phyloP scores from a whole-genome alignment of 2,797 vertebrate genomes.

The Limosa lapponica region DNA sequence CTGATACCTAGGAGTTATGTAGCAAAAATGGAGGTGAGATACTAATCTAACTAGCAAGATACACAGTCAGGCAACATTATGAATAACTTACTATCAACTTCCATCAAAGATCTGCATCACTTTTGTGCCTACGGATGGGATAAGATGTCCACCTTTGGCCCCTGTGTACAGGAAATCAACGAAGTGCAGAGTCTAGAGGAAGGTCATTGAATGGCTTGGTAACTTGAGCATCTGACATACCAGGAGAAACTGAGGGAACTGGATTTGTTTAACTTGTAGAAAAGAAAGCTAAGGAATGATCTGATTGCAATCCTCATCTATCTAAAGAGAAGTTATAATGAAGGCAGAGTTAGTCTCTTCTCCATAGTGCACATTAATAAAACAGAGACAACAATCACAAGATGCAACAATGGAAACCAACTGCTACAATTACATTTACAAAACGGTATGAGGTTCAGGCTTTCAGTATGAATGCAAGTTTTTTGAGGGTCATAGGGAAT shows the following conservation, averaged over 20 bases:
- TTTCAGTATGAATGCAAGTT: neutral
- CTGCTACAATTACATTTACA: neutral
- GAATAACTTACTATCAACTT: neutral
- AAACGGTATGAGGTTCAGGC: neutral
- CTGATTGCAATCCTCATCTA: neutral
- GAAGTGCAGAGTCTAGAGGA: neutral
- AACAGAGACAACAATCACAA: neutral
- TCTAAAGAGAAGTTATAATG: neutral
- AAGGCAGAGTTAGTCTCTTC: neutral
- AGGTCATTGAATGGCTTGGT: neutral
- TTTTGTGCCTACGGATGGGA: neutral
- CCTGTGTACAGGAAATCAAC: neutral
- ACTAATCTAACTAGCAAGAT: neutral
- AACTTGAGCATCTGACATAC: neutral
- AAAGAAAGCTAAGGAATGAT: neutral
- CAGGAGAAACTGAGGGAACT: neutral
- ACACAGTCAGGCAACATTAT: neutral
- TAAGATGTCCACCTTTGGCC: neutral
- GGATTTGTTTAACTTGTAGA: neutral
- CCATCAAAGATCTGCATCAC: neutral
- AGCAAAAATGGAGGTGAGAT: neutral
- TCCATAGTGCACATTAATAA: neutral
- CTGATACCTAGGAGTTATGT: neutral
- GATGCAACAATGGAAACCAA: neutral
- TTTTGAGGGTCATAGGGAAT: neutral